phyloP scores from a whole-genome alignment of 2,113 vertebrate genomes.

The Atherinomorus stipes region DNA sequence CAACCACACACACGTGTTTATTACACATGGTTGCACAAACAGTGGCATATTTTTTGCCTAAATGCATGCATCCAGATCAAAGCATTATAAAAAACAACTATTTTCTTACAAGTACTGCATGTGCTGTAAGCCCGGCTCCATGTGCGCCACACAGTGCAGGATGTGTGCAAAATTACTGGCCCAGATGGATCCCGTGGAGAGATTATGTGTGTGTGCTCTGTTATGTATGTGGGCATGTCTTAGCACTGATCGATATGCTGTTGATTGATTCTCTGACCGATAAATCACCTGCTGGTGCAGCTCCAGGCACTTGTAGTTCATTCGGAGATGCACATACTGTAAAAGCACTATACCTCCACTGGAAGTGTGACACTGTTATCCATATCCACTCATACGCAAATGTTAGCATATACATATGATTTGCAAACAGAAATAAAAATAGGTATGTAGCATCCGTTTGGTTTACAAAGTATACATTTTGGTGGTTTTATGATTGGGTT shows the following conservation, averaged over 20 bases:
- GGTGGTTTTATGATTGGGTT: too few relatives aligned
- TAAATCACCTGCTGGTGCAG: slow-evolving; percentile 34
- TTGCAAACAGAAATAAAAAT: too few relatives aligned
- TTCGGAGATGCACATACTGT: not conserved
- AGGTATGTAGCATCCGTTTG: too few relatives aligned
- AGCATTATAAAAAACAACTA: not conserved
- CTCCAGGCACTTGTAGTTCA: slow-evolving; percentile 25
- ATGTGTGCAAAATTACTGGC: not conserved
- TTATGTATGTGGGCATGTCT: slow-evolving; percentile 10
- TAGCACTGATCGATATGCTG: slow-evolving; percentile 41
- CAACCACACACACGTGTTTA: slow-evolving; percentile 3
- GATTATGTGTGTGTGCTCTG: not conserved
- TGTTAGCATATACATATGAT: not conserved
- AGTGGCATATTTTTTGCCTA: not conserved
- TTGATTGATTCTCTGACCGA: slow-evolving; percentile 34
- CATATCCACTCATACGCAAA: not conserved
- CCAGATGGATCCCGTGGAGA: not conserved
- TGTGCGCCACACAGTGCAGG: not conserved
- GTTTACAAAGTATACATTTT: too few relatives aligned
- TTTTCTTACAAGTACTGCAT: not conserved
- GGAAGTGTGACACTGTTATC: not conserved
- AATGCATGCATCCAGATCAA: not conserved
- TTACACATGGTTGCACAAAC: not conserved
- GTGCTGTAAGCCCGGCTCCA: not conserved
- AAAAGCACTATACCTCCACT: not conserved